These are phyloP conservation scores for Rhodophaea formosa DNA, from an alignment of 2,888 invertebrate genomes.

Conservation along the genomic window DNA sequence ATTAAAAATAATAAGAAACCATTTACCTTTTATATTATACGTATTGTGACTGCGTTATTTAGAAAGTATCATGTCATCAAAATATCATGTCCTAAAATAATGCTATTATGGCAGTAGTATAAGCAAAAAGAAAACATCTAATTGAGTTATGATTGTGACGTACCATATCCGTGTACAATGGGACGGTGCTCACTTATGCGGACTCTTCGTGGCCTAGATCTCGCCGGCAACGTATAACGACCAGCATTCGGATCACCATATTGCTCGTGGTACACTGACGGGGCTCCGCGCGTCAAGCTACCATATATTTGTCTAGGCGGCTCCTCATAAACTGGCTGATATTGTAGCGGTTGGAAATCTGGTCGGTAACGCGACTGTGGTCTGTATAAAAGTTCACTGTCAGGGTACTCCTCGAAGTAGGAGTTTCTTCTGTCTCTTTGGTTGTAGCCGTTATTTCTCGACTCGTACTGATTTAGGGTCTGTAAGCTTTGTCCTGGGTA, in stretches of 20 bases:
- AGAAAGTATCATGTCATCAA: conserved; percentile 4
- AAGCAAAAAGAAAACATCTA: conserved; percentile 18
- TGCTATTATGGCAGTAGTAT: conserved; percentile 8
- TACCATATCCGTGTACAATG: conserved; percentile 72
- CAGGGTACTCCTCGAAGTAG: conserved; percentile 57
- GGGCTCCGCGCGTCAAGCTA: conserved; percentile 52
- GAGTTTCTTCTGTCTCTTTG: conserved; percentile 47
- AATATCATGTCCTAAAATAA: background rate
- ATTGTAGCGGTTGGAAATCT: conserved; percentile 34
- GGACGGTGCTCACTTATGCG: conserved; percentile 69
- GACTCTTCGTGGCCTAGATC: conserved; percentile 61
- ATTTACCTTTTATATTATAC: too few relatives aligned
- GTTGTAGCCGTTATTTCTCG: conserved; percentile 40
- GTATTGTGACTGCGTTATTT: background rate
- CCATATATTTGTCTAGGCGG: conserved; percentile 50
- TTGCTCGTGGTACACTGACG: conserved; percentile 36
- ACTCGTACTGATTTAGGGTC: conserved; percentile 59
- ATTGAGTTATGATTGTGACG: conserved; percentile 36
- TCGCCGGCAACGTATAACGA: conserved; percentile 60
- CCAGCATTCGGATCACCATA: conserved; percentile 42
- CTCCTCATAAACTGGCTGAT: conserved; percentile 53
- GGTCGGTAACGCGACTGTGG: conserved; percentile 37
- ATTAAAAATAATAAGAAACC: too few relatives aligned
- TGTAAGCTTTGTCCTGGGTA: conserved; percentile 73
- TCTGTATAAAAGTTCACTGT: conserved; percentile 43